Percentiles rank a stretch among this genome's conserved stretches.
Evolutionary conservation across 2,888 invertebrate species (phyloP).

Genomic region (Caenorhabditis sp.): DNA sequence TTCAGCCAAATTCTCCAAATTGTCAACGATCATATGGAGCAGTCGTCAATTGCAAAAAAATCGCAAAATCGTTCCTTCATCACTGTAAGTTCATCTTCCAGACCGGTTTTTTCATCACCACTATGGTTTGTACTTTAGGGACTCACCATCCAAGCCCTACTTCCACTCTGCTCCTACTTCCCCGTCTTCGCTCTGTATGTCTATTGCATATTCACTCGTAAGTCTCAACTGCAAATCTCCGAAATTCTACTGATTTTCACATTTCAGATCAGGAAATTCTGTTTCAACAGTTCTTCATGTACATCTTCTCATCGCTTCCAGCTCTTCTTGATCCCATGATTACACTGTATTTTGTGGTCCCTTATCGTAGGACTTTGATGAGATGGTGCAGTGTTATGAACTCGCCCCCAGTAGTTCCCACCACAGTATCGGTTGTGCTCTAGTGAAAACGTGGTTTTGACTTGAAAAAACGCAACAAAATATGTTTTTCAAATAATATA

Average conservation of each 20-base stretch:
- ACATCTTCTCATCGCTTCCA: background rate
- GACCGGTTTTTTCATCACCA: background rate
- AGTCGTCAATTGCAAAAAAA: too few relatives aligned
- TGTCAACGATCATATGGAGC: background rate
- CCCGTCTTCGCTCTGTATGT: constrained; percentile 18
- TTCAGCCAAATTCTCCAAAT: background rate
- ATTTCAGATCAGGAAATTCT: background rate
- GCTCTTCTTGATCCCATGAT: constrained; percentile 1
- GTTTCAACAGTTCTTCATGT: constrained; percentile 1
- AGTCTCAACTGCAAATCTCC: background rate
- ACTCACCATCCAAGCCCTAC: constrained; percentile 37
- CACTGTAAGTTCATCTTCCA: background rate
- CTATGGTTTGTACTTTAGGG: constrained; percentile 9
- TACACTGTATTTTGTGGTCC: background rate
- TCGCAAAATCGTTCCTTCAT: background rate
- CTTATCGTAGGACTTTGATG: background rate
- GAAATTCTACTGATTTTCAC: background rate
- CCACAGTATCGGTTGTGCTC: too few relatives aligned
- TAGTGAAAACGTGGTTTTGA: too few relatives aligned
- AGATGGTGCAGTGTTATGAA: background rate
- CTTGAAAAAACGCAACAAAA: too few relatives aligned
- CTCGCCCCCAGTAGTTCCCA: background rate
- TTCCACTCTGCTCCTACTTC: constrained; percentile 24
- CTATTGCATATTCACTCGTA: background rate
- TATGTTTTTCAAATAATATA: too few relatives aligned